Evolutionary conservation across 1,140 invertebrate genomes (phyloP).

Genomic region (Neodiprion pinetum): DNA sequence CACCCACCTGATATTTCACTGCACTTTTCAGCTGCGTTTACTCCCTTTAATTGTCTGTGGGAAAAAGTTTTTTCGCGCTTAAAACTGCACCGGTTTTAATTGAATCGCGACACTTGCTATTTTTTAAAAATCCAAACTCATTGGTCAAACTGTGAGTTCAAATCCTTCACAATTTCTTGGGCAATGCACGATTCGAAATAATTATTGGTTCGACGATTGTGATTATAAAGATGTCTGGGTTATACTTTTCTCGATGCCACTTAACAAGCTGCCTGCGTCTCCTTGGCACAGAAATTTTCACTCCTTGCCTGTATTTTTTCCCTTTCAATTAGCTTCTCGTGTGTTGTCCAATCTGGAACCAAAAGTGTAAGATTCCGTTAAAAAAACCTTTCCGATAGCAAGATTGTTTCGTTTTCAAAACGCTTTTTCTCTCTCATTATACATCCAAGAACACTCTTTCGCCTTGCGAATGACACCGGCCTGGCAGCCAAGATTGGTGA

Average conservation of each 20-base stretch:
- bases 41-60: background rate
- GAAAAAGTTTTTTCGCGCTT: too few relatives aligned
- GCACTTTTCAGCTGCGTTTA: background rate
- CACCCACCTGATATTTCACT: conserved; percentile 20
- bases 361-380: background rate
- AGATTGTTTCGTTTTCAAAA: too few relatives aligned
- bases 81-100: background rate
- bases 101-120: background rate
- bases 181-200: background rate
- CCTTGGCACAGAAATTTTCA: too few relatives aligned
- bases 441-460: too few relatives aligned
- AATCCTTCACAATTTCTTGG: background rate
- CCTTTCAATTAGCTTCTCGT: background rate
- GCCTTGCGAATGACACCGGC: background rate
- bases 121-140: background rate
- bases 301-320: too few relatives aligned
- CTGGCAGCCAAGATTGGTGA: background rate
- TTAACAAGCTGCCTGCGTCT: too few relatives aligned
- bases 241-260: background rate
- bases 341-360: background rate
- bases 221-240: background rate
- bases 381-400: too few relatives aligned
- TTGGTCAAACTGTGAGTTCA: background rate
- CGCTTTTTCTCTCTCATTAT: too few relatives aligned
- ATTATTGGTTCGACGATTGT: background rate